Evolutionary conservation across 2,797 vertebrate genomes (phyloP).

Genomic region (Natrix natrix): DNA sequence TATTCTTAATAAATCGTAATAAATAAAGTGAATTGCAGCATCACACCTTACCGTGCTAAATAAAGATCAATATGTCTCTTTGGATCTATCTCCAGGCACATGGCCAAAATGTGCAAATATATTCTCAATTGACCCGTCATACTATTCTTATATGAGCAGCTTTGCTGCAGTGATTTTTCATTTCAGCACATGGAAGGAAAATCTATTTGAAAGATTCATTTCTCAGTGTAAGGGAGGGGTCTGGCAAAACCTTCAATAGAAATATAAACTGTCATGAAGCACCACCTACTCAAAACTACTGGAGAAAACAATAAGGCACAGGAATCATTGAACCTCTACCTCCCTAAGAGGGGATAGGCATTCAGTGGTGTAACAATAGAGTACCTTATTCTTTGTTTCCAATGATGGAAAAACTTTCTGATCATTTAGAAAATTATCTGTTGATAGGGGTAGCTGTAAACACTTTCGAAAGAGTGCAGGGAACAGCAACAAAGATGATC

Average conservation of each 20-base stretch:
- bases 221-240: neutral
- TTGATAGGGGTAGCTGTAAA: neutral
- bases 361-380: too few relatives aligned
- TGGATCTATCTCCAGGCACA: neutral
- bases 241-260: neutral
- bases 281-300: neutral
- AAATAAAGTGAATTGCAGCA: neutral
- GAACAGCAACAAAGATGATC: too few relatives aligned
- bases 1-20: neutral
- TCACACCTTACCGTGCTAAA: neutral
- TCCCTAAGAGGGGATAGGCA: neutral
- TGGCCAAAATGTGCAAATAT: neutral
- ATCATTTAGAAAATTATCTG: neutral
- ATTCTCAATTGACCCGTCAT: neutral
- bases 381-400: neutral
- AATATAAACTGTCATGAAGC: neutral
- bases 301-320: neutral
- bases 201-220: neutral
- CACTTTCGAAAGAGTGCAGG: too few relatives aligned
- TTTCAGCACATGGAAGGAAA: neutral
- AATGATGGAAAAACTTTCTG: neutral
- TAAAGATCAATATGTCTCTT: neutral
- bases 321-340: too few relatives aligned
- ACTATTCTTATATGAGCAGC: neutral
- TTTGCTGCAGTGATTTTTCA: neutral